Base-by-base conservation (phyloP, 53 echinoderm and acorn worm genomes). In the Hippasteria phrygiana region DNA sequence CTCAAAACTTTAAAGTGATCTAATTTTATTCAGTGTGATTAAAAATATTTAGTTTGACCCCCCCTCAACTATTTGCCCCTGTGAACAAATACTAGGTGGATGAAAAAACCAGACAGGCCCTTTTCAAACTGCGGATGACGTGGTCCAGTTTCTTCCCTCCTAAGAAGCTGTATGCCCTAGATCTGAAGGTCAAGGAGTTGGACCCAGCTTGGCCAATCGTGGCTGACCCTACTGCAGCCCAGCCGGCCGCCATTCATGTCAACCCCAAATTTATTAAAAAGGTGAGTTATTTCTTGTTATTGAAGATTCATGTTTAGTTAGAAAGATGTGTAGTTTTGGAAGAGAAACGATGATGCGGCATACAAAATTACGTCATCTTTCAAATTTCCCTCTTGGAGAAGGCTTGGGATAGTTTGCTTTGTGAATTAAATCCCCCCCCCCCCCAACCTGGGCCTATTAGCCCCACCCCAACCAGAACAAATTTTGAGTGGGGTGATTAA, bases 191-290 rank as follows among this genome's bases (percentile, higher is more conserved):
- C 9, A 92, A 98, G 80, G 73, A 89, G 74, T 53, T 98, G 40
- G 98, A 98, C 87, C 98, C 98, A n/a, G 98, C 98, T 56, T 98
- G 98, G 98, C 98, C 98, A 11, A 81, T 98, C 43, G 84, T 95
- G 77, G 94, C 98, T 13, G 87, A 88, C 80, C 88, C 89, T 22
- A 62, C 87, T 29, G 39, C 80, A 39, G 37, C 74, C 16, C 43
- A 95, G 48, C 91, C 91, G 6, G 78, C 90, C 12, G 83, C 91
- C 8, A 98, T 98, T 41, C 98, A 98, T 85, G 93, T 98, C 64
- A 98, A 98, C 66, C 98, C 98, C 18, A 98, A 93, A 70, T 98
- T 98, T 84, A 94, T 98, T 43, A 98, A 98, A 63, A 98, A 95
- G 98, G 98, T 98, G 18, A 47, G 50, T 75, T 22, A 32, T 18